phyloP scores from a whole-genome alignment of 2,113 vertebrate genomes.

The Apistogramma diplotaenia region DNA sequence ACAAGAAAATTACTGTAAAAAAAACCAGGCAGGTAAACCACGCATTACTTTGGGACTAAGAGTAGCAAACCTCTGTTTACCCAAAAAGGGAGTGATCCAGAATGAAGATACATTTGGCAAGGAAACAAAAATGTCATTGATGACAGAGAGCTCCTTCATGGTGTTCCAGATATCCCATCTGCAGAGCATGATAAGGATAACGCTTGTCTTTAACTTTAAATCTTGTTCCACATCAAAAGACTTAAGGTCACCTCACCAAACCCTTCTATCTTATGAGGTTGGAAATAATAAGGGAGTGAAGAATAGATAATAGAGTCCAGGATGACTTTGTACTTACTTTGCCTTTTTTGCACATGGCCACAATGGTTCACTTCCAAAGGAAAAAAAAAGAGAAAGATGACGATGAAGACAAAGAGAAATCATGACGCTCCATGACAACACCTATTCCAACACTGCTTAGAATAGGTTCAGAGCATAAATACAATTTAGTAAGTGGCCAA shows the following conservation, averaged over 20 bases:
- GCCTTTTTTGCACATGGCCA: background rate
- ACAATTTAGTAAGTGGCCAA: background rate
- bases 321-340: background rate
- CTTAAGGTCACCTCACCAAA: background rate
- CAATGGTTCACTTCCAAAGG: background rate
- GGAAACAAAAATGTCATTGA: background rate
- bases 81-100: slow-evolving; percentile 18
- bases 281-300: background rate
- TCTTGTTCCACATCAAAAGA: background rate
- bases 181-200: background rate
- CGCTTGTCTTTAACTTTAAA: background rate
- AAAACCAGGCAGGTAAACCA: background rate
- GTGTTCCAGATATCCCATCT: slow-evolving; percentile 8
- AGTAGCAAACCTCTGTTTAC: slow-evolving; percentile 2
- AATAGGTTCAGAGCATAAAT: background rate
- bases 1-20: background rate
- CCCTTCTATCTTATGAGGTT: background rate
- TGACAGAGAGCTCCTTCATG: background rate
- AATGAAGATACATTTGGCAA: background rate
- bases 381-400: no score
- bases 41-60: background rate
- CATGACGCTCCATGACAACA: no score
- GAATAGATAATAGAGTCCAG: background rate
- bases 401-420: no score
- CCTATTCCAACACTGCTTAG: no score